Percentiles rank a stretch among this genome's conserved stretches.
phyloP scores from a whole-genome alignment of 2,113 vertebrate species.

The Phalacrocorax brasilianus region DNA sequence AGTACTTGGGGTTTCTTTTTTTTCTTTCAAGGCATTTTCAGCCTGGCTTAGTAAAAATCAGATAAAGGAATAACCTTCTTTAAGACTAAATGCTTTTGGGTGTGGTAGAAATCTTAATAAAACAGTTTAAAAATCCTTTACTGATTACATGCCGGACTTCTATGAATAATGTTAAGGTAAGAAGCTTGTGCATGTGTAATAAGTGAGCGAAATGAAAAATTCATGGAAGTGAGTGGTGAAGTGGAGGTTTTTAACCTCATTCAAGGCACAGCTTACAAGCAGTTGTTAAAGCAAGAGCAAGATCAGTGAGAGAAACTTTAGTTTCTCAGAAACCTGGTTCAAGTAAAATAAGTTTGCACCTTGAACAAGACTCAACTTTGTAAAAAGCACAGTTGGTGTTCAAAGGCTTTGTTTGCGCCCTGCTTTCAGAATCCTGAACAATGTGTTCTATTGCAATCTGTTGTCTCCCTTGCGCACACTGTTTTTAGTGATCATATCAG shows the following conservation, averaged over 20 bases:
- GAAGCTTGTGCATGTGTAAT: background rate
- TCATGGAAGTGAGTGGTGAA: background rate
- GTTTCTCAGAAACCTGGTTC: background rate
- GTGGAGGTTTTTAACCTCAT: background rate
- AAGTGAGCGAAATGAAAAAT: background rate
- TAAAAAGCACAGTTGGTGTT: background rate
- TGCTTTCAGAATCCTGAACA: background rate
- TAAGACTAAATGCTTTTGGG: background rate
- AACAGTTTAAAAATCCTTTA: background rate
- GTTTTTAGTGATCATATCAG: background rate
- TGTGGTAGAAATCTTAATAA: background rate
- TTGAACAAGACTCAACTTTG: background rate
- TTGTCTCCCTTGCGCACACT: accelerated
- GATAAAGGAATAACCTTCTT: background rate
- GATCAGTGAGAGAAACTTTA: background rate
- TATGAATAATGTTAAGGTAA: background rate
- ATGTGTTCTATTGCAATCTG: background rate
- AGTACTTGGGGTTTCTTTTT: background rate
- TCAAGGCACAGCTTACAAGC: background rate
- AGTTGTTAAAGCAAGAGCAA: background rate
- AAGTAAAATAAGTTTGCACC: background rate
- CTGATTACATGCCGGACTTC: background rate
- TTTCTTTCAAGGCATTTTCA: background rate
- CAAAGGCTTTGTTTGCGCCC: background rate
- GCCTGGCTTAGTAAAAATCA: background rate